Percentiles rank a stretch among this genome's conserved stretches.
phyloP scores from a whole-genome alignment of 2,888 invertebrate genomes.

The Operophtera brumata region DNA sequence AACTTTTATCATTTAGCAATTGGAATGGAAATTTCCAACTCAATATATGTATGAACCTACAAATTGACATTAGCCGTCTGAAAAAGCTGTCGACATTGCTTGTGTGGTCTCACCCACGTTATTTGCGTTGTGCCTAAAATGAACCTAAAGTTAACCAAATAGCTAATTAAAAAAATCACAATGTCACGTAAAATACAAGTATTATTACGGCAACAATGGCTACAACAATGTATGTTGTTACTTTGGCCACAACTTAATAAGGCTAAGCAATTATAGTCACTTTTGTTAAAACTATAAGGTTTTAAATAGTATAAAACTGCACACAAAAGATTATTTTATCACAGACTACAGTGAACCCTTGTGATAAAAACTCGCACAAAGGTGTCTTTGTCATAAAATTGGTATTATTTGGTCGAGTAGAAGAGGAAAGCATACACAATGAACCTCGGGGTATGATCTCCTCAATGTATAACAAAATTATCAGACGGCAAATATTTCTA shows the following conservation, averaged over 20 bases:
- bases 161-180: conserved; percentile 23
- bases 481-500: too few relatives aligned
- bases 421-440: too few relatives aligned
- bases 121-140: background rate
- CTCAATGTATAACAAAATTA: too few relatives aligned
- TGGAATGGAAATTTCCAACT: too few relatives aligned
- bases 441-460: too few relatives aligned
- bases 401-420: conserved; percentile 14
- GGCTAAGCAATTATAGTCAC: too few relatives aligned
- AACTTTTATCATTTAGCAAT: too few relatives aligned
- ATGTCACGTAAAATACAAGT: conserved; percentile 9
- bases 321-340: conserved; percentile 38
- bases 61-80: conserved; percentile 6
- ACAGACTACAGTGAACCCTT: conserved; percentile 37
- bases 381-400: conserved; percentile 39
- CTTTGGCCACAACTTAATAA: background rate
- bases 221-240: conserved; percentile 8
- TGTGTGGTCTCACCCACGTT: conserved; percentile 24
- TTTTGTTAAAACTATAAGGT: background rate
- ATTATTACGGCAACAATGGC: conserved; percentile 13
- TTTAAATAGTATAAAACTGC: background rate
- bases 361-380: conserved; percentile 45
- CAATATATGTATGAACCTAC: background rate
- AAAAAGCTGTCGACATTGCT: conserved; percentile 16
- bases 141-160: conserved; percentile 12